These are phyloP conservation scores for Myocastor coypus DNA, from an alignment of 2,113 vertebrate species.

Conservation along the genomic window DNA sequence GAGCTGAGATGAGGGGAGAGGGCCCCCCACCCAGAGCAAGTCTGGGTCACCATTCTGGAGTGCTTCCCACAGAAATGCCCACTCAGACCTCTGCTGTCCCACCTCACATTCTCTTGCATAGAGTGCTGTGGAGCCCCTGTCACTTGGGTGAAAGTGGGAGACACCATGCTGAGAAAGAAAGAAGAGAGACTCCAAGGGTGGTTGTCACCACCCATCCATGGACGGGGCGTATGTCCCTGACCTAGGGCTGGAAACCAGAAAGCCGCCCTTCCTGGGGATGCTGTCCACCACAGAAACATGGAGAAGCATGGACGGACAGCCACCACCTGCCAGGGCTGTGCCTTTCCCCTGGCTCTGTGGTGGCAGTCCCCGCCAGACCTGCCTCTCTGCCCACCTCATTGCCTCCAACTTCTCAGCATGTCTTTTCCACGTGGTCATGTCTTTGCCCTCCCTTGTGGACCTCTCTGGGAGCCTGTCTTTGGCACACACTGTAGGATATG, in stretches of 20 bases:
- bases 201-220: not conserved
- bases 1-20: not conserved
- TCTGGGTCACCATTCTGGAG: not conserved
- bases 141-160: not conserved
- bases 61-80: not conserved
- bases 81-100: not conserved
- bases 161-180: not conserved
- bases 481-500: not conserved
- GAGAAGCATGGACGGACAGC: not conserved
- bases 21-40: not conserved
- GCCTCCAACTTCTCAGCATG: not conserved
- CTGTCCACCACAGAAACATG: not conserved
- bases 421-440: not conserved
- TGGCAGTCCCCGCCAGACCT: not conserved
- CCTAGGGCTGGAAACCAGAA: not conserved
- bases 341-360: not conserved
- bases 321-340: not conserved
- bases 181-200: not conserved
- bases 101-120: not conserved
- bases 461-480: not conserved
- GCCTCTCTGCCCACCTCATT: not conserved
- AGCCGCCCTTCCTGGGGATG: not conserved
- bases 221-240: too few relatives aligned
- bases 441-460: not conserved
- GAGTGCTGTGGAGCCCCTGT: not conserved